A percentile compares a stretch with the other conserved stretches of the same genome.
Conservation (phyloP, 2,113 vertebrate genomes). For the Gallinago media region DNA sequence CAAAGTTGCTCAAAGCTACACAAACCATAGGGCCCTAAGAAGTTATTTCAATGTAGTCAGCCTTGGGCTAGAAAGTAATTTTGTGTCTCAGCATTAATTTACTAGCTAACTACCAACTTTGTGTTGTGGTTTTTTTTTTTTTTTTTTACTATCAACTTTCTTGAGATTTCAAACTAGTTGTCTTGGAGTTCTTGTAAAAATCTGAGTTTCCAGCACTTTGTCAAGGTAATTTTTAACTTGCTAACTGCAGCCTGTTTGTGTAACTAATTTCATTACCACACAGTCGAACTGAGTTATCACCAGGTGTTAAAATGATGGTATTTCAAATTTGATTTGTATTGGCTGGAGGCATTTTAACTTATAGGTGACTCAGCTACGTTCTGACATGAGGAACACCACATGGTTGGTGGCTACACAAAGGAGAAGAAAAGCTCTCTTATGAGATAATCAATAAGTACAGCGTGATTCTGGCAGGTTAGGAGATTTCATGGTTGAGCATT, state of each 20-base stretch:
- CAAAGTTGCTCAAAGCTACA: neutral
- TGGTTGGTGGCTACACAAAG: neutral
- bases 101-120: neutral
- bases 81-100: neutral
- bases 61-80: neutral
- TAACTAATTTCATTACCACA: slow-evolving; percentile 24
- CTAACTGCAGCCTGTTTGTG: neutral
- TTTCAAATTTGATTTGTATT: slow-evolving; percentile 34
- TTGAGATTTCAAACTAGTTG: neutral
- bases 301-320: neutral
- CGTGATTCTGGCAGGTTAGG: neutral
- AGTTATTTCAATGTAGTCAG: neutral
- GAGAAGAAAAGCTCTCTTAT: neutral
- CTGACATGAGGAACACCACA: neutral
- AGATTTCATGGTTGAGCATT: neutral
- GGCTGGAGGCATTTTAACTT: slow-evolving; percentile 6
- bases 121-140: too few species aligned
- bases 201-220: neutral
- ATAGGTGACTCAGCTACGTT: neutral
- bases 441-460: neutral
- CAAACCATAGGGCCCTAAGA: neutral
- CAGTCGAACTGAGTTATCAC: slow-evolving; percentile 24
- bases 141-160: neutral
- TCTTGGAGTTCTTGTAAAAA: neutral
- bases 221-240: neutral